Conservation (phyloP, 2,888 invertebrate genomes). For the Coelinius sp. region DNA sequence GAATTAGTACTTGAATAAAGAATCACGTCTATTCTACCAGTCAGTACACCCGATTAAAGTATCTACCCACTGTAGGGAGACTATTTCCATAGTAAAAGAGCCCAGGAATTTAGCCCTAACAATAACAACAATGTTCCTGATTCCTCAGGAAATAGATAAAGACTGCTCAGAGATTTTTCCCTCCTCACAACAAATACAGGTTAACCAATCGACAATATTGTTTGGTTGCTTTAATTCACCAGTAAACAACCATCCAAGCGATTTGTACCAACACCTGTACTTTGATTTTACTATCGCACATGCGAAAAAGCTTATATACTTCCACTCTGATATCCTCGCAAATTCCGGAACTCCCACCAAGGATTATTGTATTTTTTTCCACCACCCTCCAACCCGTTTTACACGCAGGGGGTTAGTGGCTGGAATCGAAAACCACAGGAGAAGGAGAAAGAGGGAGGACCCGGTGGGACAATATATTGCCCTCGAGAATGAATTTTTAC, state of each 20-base stretch:
- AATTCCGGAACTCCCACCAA: conserved; percentile 16
- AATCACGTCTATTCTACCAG: too few relatives aligned
- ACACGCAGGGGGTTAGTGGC: conserved; percentile 17
- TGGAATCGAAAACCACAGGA: not conserved
- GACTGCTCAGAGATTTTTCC: not conserved
- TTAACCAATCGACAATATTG: conserved; percentile 9
- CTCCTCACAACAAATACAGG: conserved; percentile 7
- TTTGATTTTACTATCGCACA: conserved; percentile 1
- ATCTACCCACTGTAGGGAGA: too few relatives aligned
- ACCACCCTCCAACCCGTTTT: conserved; percentile 6
- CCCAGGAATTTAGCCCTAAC: too few relatives aligned
- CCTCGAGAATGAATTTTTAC: conserved; percentile 51
- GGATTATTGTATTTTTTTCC: conserved; percentile 32
- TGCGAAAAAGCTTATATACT: conserved; percentile 19
- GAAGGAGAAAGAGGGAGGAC: not conserved
- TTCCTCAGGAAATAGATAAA: not conserved
- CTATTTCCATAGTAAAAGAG: too few relatives aligned
- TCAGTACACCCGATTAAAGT: too few relatives aligned
- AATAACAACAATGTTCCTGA: not conserved
- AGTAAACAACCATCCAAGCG: conserved; percentile 60
- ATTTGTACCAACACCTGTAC: conserved; percentile 56
- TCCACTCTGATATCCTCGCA: conserved; percentile 15
- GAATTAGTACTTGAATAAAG: too few relatives aligned
- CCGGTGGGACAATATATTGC: conserved; percentile 41
- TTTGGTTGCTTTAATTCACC: conserved; percentile 55